These are phyloP conservation scores for Incurvaria masculella DNA, from an alignment of 2,888 invertebrate genomes.

Conservation along the genomic window DNA sequence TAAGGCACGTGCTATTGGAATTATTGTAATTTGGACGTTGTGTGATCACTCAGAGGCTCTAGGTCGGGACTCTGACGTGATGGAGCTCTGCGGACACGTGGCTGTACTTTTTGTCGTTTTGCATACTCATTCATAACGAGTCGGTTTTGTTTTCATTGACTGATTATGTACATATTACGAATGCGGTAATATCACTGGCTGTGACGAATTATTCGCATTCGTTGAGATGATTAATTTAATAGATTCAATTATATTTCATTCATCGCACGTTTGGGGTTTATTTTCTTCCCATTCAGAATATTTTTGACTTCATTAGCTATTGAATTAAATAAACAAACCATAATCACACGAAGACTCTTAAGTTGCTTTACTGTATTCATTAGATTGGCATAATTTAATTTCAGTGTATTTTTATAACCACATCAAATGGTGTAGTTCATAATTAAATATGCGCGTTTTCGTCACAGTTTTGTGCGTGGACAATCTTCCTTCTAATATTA, in stretches of 20 bases:
- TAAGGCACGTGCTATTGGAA: neutral
- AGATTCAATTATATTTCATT: neutral
- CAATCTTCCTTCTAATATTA: no score
- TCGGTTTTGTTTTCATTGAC: neutral
- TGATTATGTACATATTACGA: neutral
- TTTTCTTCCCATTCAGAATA: neutral
- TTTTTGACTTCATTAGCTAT: neutral
- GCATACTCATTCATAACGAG: constrained; percentile 27
- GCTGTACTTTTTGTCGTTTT: constrained; percentile 26
- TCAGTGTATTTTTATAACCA: no score
- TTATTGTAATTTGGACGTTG: neutral
- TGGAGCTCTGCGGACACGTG: no score
- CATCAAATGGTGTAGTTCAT: no score
- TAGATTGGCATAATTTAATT: no score
- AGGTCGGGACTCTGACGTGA: no score
- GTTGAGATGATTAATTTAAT: neutral
- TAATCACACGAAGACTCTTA: no score
- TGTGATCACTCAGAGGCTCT: neutral
- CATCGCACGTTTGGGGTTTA: neutral
- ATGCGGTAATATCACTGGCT: neutral
- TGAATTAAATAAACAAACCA: neutral
- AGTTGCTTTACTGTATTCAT: no score
- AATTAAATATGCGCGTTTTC: no score
- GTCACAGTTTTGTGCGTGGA: no score
- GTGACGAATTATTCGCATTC: no score